phyloP scores from a whole-genome alignment of 1,140 invertebrate species.

The Solenopsis invicta region DNA sequence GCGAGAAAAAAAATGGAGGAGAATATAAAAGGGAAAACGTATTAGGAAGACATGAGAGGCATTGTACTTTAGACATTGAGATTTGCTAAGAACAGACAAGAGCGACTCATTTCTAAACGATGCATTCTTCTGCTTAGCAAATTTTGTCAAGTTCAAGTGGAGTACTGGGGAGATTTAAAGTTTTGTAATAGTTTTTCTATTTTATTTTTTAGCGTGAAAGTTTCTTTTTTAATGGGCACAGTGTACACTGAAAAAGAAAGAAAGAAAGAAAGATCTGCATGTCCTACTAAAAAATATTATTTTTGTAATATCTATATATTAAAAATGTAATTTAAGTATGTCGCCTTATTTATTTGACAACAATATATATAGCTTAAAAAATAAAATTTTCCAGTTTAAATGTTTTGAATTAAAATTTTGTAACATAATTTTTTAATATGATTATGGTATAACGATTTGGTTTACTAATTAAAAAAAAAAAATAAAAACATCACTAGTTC shows the following conservation, averaged over 20 bases:
- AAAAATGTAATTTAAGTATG: not conserved
- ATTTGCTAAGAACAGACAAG: not conserved
- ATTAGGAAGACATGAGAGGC: not conserved
- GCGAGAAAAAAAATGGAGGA: not conserved
- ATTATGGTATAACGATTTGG: no score
- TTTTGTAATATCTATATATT: not conserved
- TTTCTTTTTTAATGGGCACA: not conserved
- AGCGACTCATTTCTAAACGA: not conserved
- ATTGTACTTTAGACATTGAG: conserved; percentile 2
- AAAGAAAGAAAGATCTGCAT: not conserved
- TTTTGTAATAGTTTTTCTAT: not conserved
- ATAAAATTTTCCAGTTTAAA: no score
- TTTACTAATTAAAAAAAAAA: no score
- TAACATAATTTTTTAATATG: no score
- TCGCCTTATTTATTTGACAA: no score
- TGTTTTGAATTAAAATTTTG: no score
- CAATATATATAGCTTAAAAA: no score
- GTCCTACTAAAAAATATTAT: not conserved
- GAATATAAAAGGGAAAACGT: not conserved
- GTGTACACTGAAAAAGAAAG: not conserved
- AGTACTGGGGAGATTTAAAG: not conserved
- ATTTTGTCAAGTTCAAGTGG: not conserved
- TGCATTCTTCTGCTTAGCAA: not conserved
- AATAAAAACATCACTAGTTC: no score
- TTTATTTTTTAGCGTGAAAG: not conserved